Conservation (phyloP, 2,113 vertebrate genomes). For the Melanocharis versteri region DNA sequence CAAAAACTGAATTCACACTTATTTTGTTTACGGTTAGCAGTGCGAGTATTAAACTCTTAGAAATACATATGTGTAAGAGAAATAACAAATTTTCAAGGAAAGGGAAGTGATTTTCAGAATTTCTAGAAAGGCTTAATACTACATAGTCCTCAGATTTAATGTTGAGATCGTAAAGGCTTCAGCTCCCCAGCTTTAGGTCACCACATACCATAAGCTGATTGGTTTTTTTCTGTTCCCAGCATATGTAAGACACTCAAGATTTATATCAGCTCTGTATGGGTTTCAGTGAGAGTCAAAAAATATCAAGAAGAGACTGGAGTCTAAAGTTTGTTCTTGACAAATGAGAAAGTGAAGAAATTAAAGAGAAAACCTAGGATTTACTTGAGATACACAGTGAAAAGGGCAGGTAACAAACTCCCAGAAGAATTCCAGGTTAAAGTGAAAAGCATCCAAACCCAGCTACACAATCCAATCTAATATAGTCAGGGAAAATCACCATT, state of each 20-base stretch:
- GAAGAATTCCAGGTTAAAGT: neutral
- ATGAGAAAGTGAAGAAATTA: neutral
- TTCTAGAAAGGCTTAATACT: neutral
- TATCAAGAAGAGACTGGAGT: neutral
- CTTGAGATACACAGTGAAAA: neutral
- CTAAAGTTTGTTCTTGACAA: neutral
- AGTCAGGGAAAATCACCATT: neutral
- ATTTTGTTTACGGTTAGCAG: neutral
- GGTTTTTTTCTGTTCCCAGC: neutral
- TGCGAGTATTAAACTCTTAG: neutral
- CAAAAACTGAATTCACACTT: neutral
- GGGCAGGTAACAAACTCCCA: neutral
- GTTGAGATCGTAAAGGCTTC: neutral
- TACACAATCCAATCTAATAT: fast-evolving
- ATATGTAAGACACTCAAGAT: neutral
- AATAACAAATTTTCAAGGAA: neutral
- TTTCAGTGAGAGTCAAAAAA: neutral
- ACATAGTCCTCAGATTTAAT: neutral
- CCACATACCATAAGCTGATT: no score
- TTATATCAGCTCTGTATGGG: neutral
- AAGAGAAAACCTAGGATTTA: neutral
- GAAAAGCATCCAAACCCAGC: neutral
- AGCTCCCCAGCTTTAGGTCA: neutral
- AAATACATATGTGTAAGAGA: neutral
- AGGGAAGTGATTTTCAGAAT: neutral